Evolutionary conservation across 2,888 invertebrate genomes (phyloP).

Genomic region (Masnerella sp.): DNA sequence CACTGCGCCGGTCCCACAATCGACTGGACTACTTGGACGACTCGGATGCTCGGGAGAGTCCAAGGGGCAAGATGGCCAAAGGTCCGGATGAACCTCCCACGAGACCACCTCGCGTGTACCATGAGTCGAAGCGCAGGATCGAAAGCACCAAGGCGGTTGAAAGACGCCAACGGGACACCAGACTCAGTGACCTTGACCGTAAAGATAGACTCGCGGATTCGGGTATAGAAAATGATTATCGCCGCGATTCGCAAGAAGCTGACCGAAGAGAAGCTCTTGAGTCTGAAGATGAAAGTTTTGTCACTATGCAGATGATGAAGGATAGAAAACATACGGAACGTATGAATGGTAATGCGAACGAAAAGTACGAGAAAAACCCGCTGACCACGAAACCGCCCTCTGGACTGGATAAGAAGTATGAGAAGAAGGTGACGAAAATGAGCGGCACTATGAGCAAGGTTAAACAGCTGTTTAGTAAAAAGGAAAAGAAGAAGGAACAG

Average conservation of each 20-base stretch:
- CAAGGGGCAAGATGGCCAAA: slow-evolving; percentile 64
- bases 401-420: slow-evolving; percentile 73
- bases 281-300: slow-evolving; percentile 85
- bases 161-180: slow-evolving; percentile 70
- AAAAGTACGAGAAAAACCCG: slow-evolving; percentile 66
- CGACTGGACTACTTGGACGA: slow-evolving; percentile 73
- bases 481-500: slow-evolving; percentile 83
- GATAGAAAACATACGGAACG: slow-evolving; percentile 87
- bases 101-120: slow-evolving; percentile 68
- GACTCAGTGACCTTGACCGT: slow-evolving; percentile 78
- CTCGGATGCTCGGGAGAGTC: slow-evolving; percentile 71
- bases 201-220: slow-evolving; percentile 86
- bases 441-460: slow-evolving; percentile 79
- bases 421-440: slow-evolving; percentile 74
- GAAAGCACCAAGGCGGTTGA: slow-evolving; percentile 77
- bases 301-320: slow-evolving; percentile 84
- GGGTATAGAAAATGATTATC: slow-evolving; percentile 89
- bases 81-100: slow-evolving; percentile 71
- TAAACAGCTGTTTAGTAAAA: slow-evolving; percentile 87
- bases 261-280: slow-evolving; percentile 76
- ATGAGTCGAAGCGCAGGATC: slow-evolving; percentile 73
- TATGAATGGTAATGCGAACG: slow-evolving; percentile 68
- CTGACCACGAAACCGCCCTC: slow-evolving; percentile 72
- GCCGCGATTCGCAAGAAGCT: slow-evolving; percentile 82
- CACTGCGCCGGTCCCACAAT: slow-evolving; percentile 70